phyloP scores from a whole-genome alignment of 2,797 vertebrate genomes.

The Picus viridis region DNA sequence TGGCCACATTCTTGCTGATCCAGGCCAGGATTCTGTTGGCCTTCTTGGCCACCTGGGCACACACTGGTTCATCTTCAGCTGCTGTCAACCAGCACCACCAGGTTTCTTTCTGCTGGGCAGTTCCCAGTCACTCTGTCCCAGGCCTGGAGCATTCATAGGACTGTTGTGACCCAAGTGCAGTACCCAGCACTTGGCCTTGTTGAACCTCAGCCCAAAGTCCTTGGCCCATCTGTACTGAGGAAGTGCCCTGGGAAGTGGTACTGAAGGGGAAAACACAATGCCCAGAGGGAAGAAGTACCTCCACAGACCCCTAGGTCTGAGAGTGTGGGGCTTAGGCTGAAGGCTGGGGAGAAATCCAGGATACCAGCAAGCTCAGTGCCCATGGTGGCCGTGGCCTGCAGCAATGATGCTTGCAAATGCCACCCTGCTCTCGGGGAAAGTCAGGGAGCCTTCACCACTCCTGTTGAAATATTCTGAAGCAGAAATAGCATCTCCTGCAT shows the following conservation, averaged over 20 bases:
- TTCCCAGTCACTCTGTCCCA: background rate
- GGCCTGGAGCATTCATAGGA: background rate
- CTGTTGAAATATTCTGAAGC: background rate
- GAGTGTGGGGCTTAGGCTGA: fast-evolving
- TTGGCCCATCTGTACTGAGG: background rate
- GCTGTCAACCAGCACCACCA: background rate
- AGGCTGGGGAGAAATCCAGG: background rate
- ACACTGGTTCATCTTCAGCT: background rate
- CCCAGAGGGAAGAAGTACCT: background rate
- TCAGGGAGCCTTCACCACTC: background rate
- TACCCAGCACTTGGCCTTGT: background rate
- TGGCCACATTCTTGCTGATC: too few relatives aligned
- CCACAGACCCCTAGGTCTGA: background rate
- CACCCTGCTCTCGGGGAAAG: fast-evolving
- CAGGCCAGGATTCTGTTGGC: too few relatives aligned
- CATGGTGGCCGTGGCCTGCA: background rate
- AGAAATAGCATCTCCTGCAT: background rate
- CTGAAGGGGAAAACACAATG: background rate
- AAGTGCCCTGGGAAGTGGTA: background rate
- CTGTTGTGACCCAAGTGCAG: background rate
- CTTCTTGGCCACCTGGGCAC: too few relatives aligned
- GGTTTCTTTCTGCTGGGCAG: background rate
- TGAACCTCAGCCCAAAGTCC: background rate
- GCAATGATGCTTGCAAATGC: background rate
- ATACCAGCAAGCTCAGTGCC: background rate